phyloP scores from a whole-genome alignment of 2,113 vertebrate genomes.

The Vidua macroura region DNA sequence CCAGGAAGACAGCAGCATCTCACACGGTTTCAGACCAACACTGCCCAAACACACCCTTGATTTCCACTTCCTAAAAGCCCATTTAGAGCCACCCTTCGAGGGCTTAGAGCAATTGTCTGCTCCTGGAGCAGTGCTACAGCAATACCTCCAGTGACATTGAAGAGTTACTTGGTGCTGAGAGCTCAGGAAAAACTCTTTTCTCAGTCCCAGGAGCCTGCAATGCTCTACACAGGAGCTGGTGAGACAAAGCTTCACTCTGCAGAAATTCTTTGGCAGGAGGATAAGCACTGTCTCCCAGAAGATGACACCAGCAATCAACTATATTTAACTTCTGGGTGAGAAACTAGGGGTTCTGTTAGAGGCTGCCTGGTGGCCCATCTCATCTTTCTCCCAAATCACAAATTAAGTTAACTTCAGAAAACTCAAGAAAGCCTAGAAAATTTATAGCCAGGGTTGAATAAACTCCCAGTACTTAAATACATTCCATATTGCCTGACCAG shows the following conservation, averaged over 20 bases:
- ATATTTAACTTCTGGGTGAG: background rate
- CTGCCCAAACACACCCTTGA: background rate
- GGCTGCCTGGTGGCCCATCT: background rate
- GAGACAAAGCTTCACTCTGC: background rate
- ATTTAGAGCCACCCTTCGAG: background rate
- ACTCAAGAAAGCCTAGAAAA: background rate
- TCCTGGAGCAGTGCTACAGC: background rate
- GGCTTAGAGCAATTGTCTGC: background rate
- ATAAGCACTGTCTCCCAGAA: background rate
- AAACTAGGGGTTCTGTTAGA: background rate
- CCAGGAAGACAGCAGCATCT: rapidly evolving
- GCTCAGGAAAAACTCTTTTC: background rate
- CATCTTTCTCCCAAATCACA: background rate
- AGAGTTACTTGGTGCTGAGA: background rate
- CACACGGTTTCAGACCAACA: rapidly evolving
- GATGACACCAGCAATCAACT: background rate
- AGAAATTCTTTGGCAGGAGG: background rate
- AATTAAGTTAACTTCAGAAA: background rate
- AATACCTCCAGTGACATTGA: rapidly evolving
- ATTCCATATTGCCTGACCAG: background rate
- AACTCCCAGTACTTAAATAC: background rate
- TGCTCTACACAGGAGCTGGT: background rate
- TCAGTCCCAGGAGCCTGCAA: background rate
- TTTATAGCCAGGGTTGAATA: background rate
- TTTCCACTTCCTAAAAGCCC: background rate